Base-by-base conservation (phyloP, 2,797 vertebrate genomes). In the Pangasius djambal region DNA sequence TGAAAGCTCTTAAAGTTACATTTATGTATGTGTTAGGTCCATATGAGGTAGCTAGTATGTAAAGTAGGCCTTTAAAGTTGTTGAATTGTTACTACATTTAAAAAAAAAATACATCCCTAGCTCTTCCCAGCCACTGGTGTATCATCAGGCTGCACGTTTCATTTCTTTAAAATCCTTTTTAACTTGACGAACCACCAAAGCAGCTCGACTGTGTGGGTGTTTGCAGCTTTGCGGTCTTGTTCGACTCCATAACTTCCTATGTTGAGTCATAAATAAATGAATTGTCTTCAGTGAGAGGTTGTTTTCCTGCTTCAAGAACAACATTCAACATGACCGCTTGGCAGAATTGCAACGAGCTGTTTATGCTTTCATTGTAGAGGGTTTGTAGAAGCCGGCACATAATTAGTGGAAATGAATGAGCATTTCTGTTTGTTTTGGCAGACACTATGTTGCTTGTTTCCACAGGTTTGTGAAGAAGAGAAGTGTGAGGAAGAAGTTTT, bases 401-500 rank as follows among this genome's bases (percentile, higher is more conserved):
- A 65, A n/a, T 48, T 83, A 85, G 65, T 63, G 61, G 82, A 83
- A 48, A 65, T 48, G 61, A 83, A 67, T 4, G 61, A 83, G 52
- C 9, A 2, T 37, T 59, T 25, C 37, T 15, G 37, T 55, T 37
- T 70, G 48, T 78, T 34, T 85, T 86, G 18, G 72, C 65, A 50
- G 2, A 7, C 75, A 78, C 22, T 57, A 90, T 84, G 93, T 72
- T 72, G 65, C 63, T 34, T 85, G 59, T 81, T 59, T 87, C 70
- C 34, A 12, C 89, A 99, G 98, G 98, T 99, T 85, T 99, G 98
- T 83, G 98, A 99, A 93, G 98, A 97, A 88, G 97, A 98, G 95
- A 97, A 97, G 89, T 97, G 97, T 57, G 97, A 97, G 93, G 97
- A 98, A 94, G 98, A 98, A 34, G 97, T 99, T 90, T 99, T 99